phyloP scores from a whole-genome alignment of 37 sponge, comb jelly and placozoan species.

The Agelas oroides region DNA sequence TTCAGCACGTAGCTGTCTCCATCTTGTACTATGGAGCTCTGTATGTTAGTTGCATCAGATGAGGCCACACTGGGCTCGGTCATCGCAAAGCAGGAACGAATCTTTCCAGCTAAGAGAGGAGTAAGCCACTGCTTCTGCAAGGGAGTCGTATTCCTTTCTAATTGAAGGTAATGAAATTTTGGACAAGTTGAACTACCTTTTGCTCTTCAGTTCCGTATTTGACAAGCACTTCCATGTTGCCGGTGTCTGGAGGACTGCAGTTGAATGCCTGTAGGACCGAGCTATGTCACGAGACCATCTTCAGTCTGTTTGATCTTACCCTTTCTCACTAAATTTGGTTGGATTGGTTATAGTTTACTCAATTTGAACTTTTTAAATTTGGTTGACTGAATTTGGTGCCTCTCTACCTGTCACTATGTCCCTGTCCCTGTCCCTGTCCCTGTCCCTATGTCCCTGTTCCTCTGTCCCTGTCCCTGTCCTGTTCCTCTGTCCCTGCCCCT shows the following conservation, averaged over 20 bases:
- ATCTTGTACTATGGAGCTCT: conserved; percentile 63
- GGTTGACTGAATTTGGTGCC: too few relatives aligned
- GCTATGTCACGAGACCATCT: too few relatives aligned
- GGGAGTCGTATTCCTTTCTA: neutral
- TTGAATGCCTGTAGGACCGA: conserved; percentile 70
- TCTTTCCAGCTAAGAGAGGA: conserved; percentile 86
- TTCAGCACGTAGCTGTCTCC: conserved; percentile 84
- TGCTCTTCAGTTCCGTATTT: conserved; percentile 85
- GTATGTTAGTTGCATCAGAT: conserved; percentile 93
- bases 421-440: too few relatives aligned
- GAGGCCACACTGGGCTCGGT: conserved; percentile 89
- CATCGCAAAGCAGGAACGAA: conserved; percentile 92
- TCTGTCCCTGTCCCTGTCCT: too few relatives aligned
- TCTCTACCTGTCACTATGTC: too few relatives aligned
- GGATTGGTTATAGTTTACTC: too few relatives aligned
- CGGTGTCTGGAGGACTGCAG: conserved; percentile 95
- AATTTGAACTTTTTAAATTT: too few relatives aligned
- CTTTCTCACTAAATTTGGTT: too few relatives aligned
- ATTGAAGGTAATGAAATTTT: too few relatives aligned
- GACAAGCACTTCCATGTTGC: conserved; percentile 93
- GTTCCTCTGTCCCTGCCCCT: too few relatives aligned
- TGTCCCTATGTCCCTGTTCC: too few relatives aligned
- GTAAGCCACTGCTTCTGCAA: conserved; percentile 70
- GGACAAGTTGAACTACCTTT: conserved; percentile 63
- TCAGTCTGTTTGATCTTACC: too few relatives aligned